Conservation (phyloP, 2,113 vertebrate species). For the Herpailurus yagouaroundi region DNA sequence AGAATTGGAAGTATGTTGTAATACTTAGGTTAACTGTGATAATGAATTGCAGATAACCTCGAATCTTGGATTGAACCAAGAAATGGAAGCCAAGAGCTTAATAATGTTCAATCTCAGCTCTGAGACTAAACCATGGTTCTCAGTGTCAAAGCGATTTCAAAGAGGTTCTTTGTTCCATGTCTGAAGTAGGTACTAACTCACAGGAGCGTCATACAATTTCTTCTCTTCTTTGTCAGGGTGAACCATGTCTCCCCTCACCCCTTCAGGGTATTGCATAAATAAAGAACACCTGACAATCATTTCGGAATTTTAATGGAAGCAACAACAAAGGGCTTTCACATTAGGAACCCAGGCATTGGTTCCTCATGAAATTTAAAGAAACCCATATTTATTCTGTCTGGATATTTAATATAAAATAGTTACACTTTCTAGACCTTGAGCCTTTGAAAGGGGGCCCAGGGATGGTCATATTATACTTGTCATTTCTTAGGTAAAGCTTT, state of each 20-base stretch:
- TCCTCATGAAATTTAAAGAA: conserved; percentile 5
- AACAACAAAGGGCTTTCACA: neutral
- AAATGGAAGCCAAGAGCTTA: neutral
- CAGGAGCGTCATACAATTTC: neutral
- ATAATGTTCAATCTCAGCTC: neutral
- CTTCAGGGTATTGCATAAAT: neutral
- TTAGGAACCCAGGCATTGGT: neutral
- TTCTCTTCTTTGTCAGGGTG: neutral
- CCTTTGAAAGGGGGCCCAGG: neutral
- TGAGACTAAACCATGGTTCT: neutral
- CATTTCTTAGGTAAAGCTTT: neutral
- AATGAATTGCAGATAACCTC: neutral
- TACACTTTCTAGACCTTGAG: neutral
- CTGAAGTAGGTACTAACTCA: conserved; percentile 14
- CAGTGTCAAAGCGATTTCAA: neutral
- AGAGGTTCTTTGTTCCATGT: neutral
- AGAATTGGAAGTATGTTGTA: neutral
- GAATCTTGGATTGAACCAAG: neutral
- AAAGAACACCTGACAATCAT: neutral
- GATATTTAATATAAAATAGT: neutral
- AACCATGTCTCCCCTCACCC: neutral
- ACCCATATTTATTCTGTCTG: neutral
- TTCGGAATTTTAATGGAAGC: neutral
- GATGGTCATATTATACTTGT: neutral
- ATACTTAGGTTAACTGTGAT: neutral